A percentile compares a stretch with the other conserved stretches of the same genome.
These are phyloP conservation scores for Tenrec ecaudatus DNA, from an alignment of 2,113 vertebrate genomes.

Conservation along the genomic window DNA sequence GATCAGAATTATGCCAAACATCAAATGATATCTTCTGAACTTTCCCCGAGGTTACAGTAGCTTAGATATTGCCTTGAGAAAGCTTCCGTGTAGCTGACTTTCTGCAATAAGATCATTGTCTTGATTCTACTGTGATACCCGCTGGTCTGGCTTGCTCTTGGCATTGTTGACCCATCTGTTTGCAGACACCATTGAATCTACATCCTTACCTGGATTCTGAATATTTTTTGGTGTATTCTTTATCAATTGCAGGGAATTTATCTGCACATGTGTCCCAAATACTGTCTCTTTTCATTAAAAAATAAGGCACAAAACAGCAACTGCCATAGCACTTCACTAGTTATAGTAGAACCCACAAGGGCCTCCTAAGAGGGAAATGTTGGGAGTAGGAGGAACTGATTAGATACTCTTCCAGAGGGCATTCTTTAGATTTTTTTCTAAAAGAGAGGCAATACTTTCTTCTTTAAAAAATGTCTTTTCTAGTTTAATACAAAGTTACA, in stretches of 20 bases:
- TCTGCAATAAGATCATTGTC: neutral
- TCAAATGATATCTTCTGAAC: neutral
- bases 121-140: neutral
- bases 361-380: neutral
- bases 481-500: neutral
- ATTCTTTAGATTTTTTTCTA: neutral
- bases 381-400: neutral
- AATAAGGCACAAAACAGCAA: too few species aligned
- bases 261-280: neutral
- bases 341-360: constrained; percentile 11
- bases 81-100: neutral
- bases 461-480: neutral
- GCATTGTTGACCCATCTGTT: constrained; percentile 21
- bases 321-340: neutral
- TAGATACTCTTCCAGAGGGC: neutral
- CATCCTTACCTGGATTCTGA: neutral
- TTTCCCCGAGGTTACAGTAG: neutral
- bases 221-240: neutral
- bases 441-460: neutral
- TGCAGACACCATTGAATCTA: neutral
- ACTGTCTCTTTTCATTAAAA: neutral
- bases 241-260: neutral
- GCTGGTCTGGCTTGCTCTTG: neutral
- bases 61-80: neutral
- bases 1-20: neutral